These are phyloP conservation scores for Corythaeola cristata DNA, from an alignment of 2,113 vertebrate species.

Conservation along the genomic window DNA sequence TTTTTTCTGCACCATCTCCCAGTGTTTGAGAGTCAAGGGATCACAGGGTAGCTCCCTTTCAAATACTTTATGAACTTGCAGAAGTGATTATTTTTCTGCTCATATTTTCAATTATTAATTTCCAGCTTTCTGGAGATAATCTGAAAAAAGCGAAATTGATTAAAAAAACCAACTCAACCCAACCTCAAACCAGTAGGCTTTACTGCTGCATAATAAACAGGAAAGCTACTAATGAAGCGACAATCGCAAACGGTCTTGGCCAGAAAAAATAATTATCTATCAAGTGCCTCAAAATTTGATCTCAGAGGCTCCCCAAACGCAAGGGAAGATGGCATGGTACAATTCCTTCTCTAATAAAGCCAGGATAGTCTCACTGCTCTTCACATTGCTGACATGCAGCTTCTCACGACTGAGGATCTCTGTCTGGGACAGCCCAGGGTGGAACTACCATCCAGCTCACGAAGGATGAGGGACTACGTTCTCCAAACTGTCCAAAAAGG, in stretches of 20 bases:
- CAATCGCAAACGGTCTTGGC: not conserved
- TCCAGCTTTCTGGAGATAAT: not conserved
- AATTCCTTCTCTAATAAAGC: not conserved
- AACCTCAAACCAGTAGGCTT: not conserved
- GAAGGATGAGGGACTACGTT: not conserved
- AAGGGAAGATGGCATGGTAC: not conserved
- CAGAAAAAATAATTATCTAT: not conserved
- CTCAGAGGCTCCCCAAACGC: not conserved
- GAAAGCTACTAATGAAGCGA: not conserved
- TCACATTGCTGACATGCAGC: rapidly evolving
- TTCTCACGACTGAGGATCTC: not conserved
- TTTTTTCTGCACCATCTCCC: not conserved
- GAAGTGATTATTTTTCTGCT: not conserved
- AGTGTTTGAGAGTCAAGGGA: not conserved
- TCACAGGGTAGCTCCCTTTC: not conserved
- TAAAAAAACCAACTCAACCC: not conserved
- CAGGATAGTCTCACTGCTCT: not conserved
- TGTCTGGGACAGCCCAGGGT: not conserved
- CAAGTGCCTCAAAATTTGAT: not conserved
- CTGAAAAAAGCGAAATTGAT: not conserved
- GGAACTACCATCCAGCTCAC: not conserved
- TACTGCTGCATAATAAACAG: not conserved
- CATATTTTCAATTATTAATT: not conserved
- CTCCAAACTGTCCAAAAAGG: not conserved
- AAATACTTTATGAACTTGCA: not conserved